Evolutionary conservation across 1,140 invertebrate genomes (phyloP).

Genomic region (Acromyrmex heyeri): DNA sequence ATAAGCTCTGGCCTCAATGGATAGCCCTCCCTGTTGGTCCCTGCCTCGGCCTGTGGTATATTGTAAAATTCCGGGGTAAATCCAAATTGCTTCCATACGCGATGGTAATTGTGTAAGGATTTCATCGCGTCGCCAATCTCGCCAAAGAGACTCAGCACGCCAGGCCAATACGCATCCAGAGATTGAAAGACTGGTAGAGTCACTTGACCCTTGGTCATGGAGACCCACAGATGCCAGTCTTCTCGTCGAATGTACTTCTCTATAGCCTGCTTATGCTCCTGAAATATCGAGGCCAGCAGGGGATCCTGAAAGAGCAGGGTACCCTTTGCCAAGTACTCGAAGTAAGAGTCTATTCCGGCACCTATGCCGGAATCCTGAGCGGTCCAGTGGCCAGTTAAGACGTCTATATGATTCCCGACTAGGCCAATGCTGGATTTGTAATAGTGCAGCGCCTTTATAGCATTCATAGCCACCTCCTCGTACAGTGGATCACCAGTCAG

Average conservation of each 20-base stretch:
- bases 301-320: conserved; percentile 93
- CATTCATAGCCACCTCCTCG: conserved; percentile 97
- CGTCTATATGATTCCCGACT: conserved; percentile 99
- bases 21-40: conserved; percentile 95
- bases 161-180: conserved; percentile 99
- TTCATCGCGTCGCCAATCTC: conserved; percentile 97
- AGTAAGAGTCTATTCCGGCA: conserved; percentile 99
- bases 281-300: conserved; percentile 96
- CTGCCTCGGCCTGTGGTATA: conserved; percentile 94
- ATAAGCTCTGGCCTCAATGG: conserved; percentile 98
- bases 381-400: conserved; percentile 98
- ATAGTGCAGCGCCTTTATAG: conserved; percentile 95
- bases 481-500: conserved; percentile 98
- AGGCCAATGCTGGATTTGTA: conserved; percentile 95
- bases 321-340: conserved; percentile 99
- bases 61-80: conserved; percentile 99
- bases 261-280: conserved; percentile 93
- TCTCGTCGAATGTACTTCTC: conserved; percentile 96
- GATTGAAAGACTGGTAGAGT: conserved; percentile 99
- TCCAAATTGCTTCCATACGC: conserved; percentile 98
- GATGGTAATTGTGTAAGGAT: conserved; percentile 97
- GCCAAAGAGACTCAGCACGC: conserved; percentile 94
- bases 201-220: conserved; percentile 97
- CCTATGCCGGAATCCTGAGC: conserved; percentile 97
- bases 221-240: conserved; percentile 99